Evolutionary conservation across 2,888 invertebrate genomes (phyloP), one percentile per base, ranked within the genome.

Genomic region (Trachelus stipa): DNA sequence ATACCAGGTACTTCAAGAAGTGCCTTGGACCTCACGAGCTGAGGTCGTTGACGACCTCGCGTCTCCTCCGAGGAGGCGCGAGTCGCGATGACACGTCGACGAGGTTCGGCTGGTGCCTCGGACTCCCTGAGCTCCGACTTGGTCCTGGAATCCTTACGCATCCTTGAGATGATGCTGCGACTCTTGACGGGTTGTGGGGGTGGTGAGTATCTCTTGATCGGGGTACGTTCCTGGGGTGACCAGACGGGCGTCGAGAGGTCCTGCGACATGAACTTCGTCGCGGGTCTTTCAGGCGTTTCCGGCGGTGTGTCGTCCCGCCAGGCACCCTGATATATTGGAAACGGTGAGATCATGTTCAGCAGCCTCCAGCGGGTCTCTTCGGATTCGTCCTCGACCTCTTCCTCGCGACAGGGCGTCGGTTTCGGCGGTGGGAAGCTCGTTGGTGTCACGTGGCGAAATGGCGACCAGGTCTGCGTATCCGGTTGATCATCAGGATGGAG

Each of bases 221-320:
- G 84, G 74, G 78, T 82, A 4, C 87, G 83, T 71, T 87, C 84
- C 76, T 83, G 86, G 3, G 90, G 87, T 11, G 88, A 87, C 91
- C 91, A 91, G 15, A 91, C 81, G 0, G 90, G 90, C 6, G 90
- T 84, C 15, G 87, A 86, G 1, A 86, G 56, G 12, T 89, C 88
- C 31, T n/a, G 31, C 6, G 71, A 33, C 31, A 33, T 71, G 0
- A 83, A 83, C 30, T 85, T 85, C 1, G 85, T 82, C 1, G 82
- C 79, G 4, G 82, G 31, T 68, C 76, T 84, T 1, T 86, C 86
- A 3, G 90, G 90, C 6, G 88, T 87, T n/a, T 82, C 87, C 37
- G 90, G 88, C 33, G 91, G 90, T 1, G 91, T 88, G 73, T 89
- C 88, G 77, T 91, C 91, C 79, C 85, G 90, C 91, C 91, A 91